A percentile compares a stretch with the other conserved stretches of the same genome.
Conservation (phyloP, 2,888 invertebrate genomes). For the Macroteleia sp. region DNA sequence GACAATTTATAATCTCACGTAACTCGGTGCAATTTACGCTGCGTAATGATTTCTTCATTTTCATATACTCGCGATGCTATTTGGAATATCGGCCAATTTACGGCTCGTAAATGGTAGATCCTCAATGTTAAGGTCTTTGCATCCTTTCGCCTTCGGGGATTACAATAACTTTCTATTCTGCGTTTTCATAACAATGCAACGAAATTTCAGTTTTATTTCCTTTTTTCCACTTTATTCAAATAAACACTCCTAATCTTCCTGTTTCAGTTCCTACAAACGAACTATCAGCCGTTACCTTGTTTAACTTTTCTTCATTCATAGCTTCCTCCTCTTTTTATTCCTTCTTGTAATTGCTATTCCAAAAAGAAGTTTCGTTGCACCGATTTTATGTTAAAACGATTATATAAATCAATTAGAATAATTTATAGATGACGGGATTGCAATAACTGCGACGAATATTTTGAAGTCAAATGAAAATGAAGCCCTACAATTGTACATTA, state of each 20-base stretch:
- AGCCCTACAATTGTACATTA: conserved; percentile 43
- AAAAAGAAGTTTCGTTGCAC: too few relatives aligned
- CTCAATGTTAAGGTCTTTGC: conserved; percentile 58
- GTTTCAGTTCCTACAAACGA: too few relatives aligned
- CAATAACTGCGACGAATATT: conserved; percentile 30
- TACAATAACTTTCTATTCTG: conserved; percentile 45
- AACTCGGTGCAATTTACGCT: conserved; percentile 37
- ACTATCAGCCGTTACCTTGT: too few relatives aligned
- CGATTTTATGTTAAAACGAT: too few relatives aligned
- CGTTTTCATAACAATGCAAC: conserved; percentile 39
- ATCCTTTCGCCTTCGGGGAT: conserved; percentile 64
- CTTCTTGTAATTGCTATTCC: too few relatives aligned
- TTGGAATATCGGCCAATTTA: conserved; percentile 48
- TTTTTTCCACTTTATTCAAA: background rate
- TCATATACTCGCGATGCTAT: conserved; percentile 16
- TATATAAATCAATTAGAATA: conserved; percentile 31
- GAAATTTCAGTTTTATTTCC: conserved; percentile 17
- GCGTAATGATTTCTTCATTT: conserved; percentile 36
- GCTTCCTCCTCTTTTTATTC: too few relatives aligned
- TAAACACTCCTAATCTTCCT: too few relatives aligned
- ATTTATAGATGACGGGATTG: conserved; percentile 5
- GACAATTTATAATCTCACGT: conserved; percentile 37
- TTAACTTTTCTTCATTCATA: too few relatives aligned
- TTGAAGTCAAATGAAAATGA: conserved; percentile 46
- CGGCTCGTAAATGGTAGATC: conserved; percentile 42